Conservation (phyloP, 30 jellyfish, hydroid and myxozoan species). For the Cassiopea andromeda region DNA sequence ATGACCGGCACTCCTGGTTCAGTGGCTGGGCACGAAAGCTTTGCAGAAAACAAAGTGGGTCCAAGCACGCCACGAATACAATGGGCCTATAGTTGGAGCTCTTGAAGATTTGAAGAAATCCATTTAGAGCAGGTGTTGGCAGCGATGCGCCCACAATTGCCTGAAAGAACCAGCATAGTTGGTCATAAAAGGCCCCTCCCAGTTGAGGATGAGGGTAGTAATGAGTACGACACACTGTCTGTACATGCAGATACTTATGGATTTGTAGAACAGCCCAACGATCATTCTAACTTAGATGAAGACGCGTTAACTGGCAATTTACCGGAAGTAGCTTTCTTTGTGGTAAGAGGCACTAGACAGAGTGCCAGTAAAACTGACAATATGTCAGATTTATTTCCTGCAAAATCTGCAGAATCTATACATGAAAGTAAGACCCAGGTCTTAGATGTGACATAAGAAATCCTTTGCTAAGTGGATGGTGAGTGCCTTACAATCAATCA, state of each 20-base stretch:
- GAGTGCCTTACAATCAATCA: background rate
- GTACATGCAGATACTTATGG: conserved; percentile 15
- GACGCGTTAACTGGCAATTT: background rate
- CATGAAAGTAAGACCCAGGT: background rate
- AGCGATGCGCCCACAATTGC: background rate
- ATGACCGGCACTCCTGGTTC: too few species aligned
- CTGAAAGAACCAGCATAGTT: background rate
- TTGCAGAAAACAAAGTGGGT: too few species aligned
- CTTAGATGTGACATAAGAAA: conserved; percentile 4
- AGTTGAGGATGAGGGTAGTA: background rate
- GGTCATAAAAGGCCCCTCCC: conserved; percentile 8
- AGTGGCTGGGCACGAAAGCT: too few species aligned
- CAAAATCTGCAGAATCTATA: background rate
- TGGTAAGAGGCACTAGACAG: conserved; percentile 3
- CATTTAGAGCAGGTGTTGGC: conserved; percentile 8
- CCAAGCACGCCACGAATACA: too few species aligned
- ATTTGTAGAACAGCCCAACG: background rate
- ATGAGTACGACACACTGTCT: conserved; percentile 18
- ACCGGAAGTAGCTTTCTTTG: background rate
- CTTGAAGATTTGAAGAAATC: conserved; percentile 12
- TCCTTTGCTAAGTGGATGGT: conserved; percentile 15
- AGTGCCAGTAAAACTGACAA: conserved; percentile 1
- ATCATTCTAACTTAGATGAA: background rate
- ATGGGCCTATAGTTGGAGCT: background rate
- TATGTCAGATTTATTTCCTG: conserved; percentile 21